Evolutionary conservation across 2,888 invertebrate genomes (phyloP).

Genomic region (Dicyrtoma fusca): DNA sequence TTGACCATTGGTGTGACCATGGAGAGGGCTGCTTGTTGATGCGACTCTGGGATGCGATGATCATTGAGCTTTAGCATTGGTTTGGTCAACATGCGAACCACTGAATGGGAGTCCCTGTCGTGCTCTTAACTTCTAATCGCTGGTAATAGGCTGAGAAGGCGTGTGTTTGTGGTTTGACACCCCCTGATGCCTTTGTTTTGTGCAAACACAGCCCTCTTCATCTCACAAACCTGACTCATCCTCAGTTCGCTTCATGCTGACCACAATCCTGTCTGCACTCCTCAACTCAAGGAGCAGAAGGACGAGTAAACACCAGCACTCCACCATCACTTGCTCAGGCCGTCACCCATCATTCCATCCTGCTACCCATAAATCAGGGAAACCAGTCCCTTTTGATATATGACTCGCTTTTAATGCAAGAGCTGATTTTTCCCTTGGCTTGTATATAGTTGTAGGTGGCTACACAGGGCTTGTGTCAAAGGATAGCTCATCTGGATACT

Average conservation of each 20-base stretch:
- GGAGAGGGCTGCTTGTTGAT: slow-evolving; percentile 1
- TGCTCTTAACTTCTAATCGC: slow-evolving; percentile 34
- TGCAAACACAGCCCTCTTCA: slow-evolving; percentile 41
- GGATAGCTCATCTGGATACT: too few relatives aligned
- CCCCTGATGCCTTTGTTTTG: slow-evolving; percentile 46
- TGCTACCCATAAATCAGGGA: neutral
- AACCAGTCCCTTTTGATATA: neutral
- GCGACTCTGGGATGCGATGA: neutral
- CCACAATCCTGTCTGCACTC: slow-evolving; percentile 2
- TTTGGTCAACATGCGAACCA: slow-evolving; percentile 31
- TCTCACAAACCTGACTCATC: slow-evolving; percentile 16
- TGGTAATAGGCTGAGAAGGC: slow-evolving; percentile 32
- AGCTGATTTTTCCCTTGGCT: too few relatives aligned
- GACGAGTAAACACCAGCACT: too few relatives aligned
- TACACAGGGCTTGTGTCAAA: too few relatives aligned
- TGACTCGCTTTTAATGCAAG: too few relatives aligned
- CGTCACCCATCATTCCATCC: too few relatives aligned
- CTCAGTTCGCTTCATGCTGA: neutral
- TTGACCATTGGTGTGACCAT: slow-evolving; percentile 27
- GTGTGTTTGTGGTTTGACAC: slow-evolving; percentile 45
- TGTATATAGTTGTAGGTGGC: too few relatives aligned
- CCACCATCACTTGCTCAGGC: too few relatives aligned
- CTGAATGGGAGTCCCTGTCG: slow-evolving; percentile 33
- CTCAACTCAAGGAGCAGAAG: too few relatives aligned
- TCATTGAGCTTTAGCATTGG: slow-evolving; percentile 10